Evolutionary conservation across 2,888 invertebrate species (phyloP).

Genomic region (Acronicta aceris): DNA sequence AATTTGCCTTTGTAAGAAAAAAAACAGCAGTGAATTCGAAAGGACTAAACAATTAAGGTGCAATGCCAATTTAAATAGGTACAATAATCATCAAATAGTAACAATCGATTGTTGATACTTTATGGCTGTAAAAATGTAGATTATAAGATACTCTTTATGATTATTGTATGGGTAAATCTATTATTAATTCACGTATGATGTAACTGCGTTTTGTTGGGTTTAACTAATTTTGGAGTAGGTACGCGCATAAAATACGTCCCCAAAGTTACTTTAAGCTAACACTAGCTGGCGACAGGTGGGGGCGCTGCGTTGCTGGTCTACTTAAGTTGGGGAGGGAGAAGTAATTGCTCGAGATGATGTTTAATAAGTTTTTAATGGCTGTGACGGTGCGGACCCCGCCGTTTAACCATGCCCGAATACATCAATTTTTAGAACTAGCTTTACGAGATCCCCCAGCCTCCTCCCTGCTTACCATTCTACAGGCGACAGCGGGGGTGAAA

Average conservation of each 20-base stretch:
- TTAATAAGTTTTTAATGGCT: slow-evolving; percentile 92
- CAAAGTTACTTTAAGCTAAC: slow-evolving; percentile 34
- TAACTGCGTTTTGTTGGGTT: too few species aligned
- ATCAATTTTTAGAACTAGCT: slow-evolving; percentile 68
- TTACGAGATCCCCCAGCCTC: slow-evolving; percentile 52
- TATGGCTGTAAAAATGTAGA: too few species aligned
- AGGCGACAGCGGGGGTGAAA: slow-evolving; percentile 6
- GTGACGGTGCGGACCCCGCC: slow-evolving; percentile 78
- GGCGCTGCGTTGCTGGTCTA: slow-evolving; percentile 46
- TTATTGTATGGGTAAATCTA: too few species aligned
- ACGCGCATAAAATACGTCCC: slow-evolving; percentile 33
- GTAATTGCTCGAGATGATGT: slow-evolving; percentile 91
- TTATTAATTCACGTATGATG: too few species aligned
- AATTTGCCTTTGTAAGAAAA: neutral
- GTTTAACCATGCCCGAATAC: slow-evolving; percentile 79
- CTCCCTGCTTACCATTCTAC: slow-evolving; percentile 16
- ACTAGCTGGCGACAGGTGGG: slow-evolving; percentile 50
- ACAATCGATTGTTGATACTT: too few species aligned
- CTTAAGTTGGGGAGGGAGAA: slow-evolving; percentile 69
- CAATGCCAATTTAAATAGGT: too few species aligned
- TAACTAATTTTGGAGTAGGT: neutral
- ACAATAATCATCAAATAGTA: too few species aligned
- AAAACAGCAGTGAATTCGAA: too few species aligned
- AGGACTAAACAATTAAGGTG: too few species aligned
- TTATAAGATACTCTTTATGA: too few species aligned